Evolutionary conservation across 1,140 invertebrate genomes (phyloP), one percentile per base, ranked within the genome.

Genomic region (Drosophila biarmipes): DNA sequence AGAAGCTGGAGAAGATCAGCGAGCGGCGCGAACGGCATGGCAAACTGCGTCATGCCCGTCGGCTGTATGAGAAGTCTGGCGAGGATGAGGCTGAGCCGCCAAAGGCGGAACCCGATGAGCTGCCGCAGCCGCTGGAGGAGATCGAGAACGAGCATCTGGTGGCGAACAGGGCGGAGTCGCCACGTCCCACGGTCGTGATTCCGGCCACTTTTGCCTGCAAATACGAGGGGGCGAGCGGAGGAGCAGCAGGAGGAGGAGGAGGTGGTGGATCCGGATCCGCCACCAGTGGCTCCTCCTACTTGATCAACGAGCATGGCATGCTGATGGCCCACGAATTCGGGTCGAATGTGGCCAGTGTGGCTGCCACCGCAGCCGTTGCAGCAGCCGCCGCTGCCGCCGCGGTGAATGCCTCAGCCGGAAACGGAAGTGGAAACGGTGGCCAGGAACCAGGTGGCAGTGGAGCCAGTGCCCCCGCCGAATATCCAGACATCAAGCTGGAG

Each of bases 261-360:
- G n/a, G 19, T 0, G 37, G 6, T 0, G 43, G 17, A 11, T 15
- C 57, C 0, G 66, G 35, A 2, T 37, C 48, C 12, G 12, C 24
- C 10, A 11, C 52, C 10, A 6, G 27, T 17, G 78, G 63, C 4
- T 40, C 58, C 14, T 64, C 76, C 7, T 91, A 91, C 21, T 38
- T 91, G 49, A 74, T 91, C 38, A 91, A 91, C 48, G 90, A 91
- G 57, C 90, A 91, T n/a, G 90, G 90, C 66, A 76, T 91, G 40
- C 42, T 91, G n/a, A 80, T 91, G 86, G 72, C 90, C 0, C 90
- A 91, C 53, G 87, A 91, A 21, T 92, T 90, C 61, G 46, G 49
- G 8, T 72, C 84, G 6, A 85, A 48, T 21, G 81, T 69, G 19
- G 78, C 76, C 1, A 82, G 57, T 52, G 76, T 74, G 11, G 74